Evolutionary conservation across 2,113 vertebrate genomes (phyloP).

Genomic region (Ailurus styani): DNA sequence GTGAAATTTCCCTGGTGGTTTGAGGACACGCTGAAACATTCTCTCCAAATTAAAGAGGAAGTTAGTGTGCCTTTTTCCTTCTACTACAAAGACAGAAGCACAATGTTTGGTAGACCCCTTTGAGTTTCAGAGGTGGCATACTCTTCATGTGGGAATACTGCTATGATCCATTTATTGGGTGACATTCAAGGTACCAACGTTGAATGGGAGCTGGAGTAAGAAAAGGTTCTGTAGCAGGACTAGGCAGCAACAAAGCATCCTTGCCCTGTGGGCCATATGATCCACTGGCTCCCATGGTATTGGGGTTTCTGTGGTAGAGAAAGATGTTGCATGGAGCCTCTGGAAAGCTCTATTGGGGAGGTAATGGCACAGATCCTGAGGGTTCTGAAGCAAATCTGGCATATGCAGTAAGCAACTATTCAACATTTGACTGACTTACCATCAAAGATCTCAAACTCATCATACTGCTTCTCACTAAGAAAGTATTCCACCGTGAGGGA

Average conservation of each 20-base stretch:
- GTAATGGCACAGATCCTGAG: not conserved
- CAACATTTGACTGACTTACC: conserved; percentile 82
- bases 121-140: not conserved
- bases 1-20: not conserved
- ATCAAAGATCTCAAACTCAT: conserved; percentile 97
- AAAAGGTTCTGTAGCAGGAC: not conserved
- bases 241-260: not conserved
- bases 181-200: not conserved
- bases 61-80: not conserved
- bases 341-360: not conserved
- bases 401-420: accelerated
- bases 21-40: not conserved
- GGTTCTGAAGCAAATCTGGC: not conserved
- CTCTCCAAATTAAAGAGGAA: not conserved
- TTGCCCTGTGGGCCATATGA: not conserved
- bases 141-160: not conserved
- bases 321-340: not conserved
- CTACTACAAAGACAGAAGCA: not conserved
- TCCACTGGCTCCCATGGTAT: not conserved
- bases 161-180: not conserved
- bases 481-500: conserved; percentile 95
- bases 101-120: not conserved
- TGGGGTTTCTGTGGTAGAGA: not conserved
- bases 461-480: conserved; percentile 95
- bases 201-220: not conserved